Conservation (phyloP, 2,797 vertebrate genomes). For the Varecia variegata region DNA sequence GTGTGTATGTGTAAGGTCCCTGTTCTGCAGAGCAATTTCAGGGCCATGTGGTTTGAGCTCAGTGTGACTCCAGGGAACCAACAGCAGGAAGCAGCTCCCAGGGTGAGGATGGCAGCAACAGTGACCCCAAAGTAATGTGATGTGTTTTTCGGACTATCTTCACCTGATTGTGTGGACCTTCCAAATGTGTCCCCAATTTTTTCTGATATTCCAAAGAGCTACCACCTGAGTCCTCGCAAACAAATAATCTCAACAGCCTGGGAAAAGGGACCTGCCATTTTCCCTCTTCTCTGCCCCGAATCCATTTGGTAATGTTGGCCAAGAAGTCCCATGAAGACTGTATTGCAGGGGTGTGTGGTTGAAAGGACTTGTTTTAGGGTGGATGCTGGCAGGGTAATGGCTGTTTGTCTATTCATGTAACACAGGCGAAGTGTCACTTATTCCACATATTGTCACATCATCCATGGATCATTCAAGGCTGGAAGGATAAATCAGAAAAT, state of each 20-base stretch:
- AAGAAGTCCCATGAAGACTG: neutral
- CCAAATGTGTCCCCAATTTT: neutral
- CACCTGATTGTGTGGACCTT: neutral
- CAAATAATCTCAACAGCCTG: neutral
- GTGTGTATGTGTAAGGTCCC: neutral
- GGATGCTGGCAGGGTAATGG: neutral
- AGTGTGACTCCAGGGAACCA: neutral
- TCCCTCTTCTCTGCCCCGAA: neutral
- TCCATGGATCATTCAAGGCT: neutral
- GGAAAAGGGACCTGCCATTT: neutral
- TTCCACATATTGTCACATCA: neutral
- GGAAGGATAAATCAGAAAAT: neutral
- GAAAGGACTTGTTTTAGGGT: neutral
- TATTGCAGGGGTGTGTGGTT: rapidly evolving
- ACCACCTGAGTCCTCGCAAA: neutral
- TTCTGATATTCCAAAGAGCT: neutral
- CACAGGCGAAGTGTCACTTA: neutral
- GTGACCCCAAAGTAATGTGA: neutral
- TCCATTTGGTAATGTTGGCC: neutral
- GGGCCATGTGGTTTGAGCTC: neutral
- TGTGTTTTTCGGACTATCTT: neutral
- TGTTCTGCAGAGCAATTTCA: neutral
- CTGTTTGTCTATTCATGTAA: neutral
- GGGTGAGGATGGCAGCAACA: neutral
- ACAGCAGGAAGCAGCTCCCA: neutral